phyloP scores from a whole-genome alignment of 2,113 vertebrate genomes.

The Prunella himalayana region DNA sequence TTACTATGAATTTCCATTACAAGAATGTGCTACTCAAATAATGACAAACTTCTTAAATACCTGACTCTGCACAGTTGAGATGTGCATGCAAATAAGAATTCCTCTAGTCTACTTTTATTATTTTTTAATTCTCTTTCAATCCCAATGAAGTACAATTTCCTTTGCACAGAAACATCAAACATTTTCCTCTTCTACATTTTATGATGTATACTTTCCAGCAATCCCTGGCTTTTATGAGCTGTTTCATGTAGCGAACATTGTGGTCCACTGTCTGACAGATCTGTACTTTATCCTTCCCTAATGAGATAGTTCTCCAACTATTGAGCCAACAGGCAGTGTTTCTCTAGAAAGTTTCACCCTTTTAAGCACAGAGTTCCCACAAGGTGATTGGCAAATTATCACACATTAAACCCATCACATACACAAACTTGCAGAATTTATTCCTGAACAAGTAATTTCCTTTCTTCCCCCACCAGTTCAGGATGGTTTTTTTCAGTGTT shows the following conservation, averaged over 20 bases:
- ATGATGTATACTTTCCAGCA: background rate
- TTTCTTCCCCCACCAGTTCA: background rate
- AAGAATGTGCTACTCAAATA: background rate
- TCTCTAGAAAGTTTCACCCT: background rate
- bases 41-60: background rate
- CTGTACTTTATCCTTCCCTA: conserved; percentile 12
- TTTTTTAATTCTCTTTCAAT: background rate
- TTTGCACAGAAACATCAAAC: background rate
- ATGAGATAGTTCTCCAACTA: conserved; percentile 32
- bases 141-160: background rate
- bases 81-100: background rate
- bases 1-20: background rate
- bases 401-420: background rate
- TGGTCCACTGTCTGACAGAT: background rate
- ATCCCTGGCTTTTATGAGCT: background rate
- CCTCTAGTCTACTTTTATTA: background rate
- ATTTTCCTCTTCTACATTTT: background rate
- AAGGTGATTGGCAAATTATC: background rate
- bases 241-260: background rate
- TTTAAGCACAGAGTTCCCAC: background rate
- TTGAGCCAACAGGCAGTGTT: background rate
- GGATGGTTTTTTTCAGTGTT: rapidly evolving
- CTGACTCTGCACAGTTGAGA: background rate
- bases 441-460: background rate
- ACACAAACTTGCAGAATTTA: background rate